Percentiles rank a stretch among this genome's conserved stretches.
phyloP scores from a whole-genome alignment of 2,888 invertebrate genomes.

The Perithous albicinctus region DNA sequence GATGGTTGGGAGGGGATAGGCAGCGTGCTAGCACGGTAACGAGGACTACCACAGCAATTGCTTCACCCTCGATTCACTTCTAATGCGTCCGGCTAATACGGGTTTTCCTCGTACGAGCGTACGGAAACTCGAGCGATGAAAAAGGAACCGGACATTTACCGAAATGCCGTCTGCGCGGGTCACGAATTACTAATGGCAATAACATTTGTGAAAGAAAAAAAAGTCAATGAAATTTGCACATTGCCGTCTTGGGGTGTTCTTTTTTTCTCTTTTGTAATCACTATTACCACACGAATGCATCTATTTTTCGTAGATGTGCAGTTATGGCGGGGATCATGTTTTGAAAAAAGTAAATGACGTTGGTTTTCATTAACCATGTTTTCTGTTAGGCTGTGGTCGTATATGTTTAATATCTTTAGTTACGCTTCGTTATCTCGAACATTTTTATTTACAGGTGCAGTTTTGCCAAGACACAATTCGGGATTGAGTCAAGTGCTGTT shows the following conservation, averaged over 20 bases:
- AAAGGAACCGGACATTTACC: slow-evolving; percentile 11
- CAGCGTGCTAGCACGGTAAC: slow-evolving; percentile 57
- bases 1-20: too few species aligned
- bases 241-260: background rate
- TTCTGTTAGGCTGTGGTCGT: too few species aligned
- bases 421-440: too few species aligned
- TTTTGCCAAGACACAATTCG: too few species aligned
- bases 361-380: too few species aligned
- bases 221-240: slow-evolving; percentile 9
- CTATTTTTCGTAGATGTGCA: background rate
- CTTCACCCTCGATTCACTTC: slow-evolving; percentile 64
- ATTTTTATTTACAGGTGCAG: too few species aligned
- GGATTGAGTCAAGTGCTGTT: too few species aligned
- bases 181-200: background rate
- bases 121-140: slow-evolving; percentile 18
- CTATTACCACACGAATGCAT: background rate
- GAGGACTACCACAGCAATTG: slow-evolving; percentile 59
- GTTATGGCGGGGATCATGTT: background rate
- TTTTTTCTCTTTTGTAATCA: background rate
- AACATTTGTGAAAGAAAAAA: background rate
- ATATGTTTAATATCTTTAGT: too few species aligned
- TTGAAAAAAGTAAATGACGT: too few species aligned
- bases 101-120: slow-evolving; percentile 35
- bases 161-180: background rate
- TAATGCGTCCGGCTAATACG: slow-evolving; percentile 50